A percentile compares a stretch with the other conserved stretches of the same genome.
These are phyloP conservation scores for Pseudomyrmex cubaensis DNA, from an alignment of 1,140 invertebrate species.

Conservation along the genomic window DNA sequence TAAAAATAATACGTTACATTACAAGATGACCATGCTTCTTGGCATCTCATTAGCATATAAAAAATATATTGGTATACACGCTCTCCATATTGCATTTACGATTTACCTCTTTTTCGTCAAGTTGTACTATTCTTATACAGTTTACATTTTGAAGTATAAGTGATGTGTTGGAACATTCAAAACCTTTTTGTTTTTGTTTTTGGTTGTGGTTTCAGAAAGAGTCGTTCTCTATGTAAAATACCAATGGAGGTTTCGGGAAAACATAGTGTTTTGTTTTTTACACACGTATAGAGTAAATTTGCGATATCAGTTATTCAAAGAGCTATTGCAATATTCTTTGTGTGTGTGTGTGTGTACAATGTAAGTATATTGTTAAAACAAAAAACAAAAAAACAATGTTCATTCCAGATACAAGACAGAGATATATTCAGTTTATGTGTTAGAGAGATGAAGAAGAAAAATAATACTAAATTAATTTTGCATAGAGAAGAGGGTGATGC, in stretches of 20 bases:
- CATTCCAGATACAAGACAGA: conserved; percentile 45
- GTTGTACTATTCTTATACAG: conserved; percentile 80
- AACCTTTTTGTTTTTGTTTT: conserved; percentile 37
- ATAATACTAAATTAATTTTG: conserved; percentile 53
- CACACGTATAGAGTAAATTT: conserved; percentile 55
- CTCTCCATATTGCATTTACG: conserved; percentile 81
- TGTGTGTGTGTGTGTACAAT: conserved; percentile 20
- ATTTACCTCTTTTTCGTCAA: conserved; percentile 77
- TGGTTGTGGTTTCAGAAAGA: conserved; percentile 43
- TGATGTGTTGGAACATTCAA: conserved; percentile 66
- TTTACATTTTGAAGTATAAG: conserved; percentile 67
- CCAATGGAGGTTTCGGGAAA: conserved; percentile 76
- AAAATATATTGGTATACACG: conserved; percentile 84
- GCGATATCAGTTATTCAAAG: conserved; percentile 30
- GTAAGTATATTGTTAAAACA: conserved; percentile 25
- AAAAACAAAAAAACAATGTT: neutral
- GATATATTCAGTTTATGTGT: conserved; percentile 37
- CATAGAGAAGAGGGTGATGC: conserved; percentile 39
- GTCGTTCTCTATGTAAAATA: conserved; percentile 74
- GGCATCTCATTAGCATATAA: conserved; percentile 83
- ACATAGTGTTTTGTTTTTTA: conserved; percentile 59
- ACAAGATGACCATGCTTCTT: conserved; percentile 75
- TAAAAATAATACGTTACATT: conserved; percentile 77
- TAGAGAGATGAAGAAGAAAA: conserved; percentile 40
- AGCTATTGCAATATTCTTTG: conserved; percentile 40